Base-by-base conservation (phyloP, 1,140 invertebrate species). In the Pseudoatta argentina region DNA sequence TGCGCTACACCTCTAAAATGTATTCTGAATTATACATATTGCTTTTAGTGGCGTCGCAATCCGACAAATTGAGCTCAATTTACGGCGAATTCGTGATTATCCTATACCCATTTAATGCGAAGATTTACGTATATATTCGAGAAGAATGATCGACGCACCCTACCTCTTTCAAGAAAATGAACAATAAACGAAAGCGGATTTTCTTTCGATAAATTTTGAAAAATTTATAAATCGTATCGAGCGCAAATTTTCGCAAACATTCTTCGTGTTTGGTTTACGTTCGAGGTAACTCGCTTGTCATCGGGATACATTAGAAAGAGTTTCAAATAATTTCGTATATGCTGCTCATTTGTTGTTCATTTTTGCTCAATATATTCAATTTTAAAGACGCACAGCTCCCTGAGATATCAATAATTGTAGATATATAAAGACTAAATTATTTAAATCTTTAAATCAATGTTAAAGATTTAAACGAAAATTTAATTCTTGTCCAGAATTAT, bases 11-110 rank as follows among this genome's bases (percentile, higher is more conserved):
- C 24, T 73, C 57, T 73, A 83, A 83, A 83, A 61, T 1, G 18
- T 27, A 69, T 66, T 73, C 39, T 24, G 55, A 51, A 83, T 81
- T 71, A 44, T 44, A 57, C 51, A 48, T 83, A 83, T 83, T 83
- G 79, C 79, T 82, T 72, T 59, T 51, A 63, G 10, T 21, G 69
- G n/a, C 24, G 55, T 21, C 30, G 72, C 69, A 21, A 21, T 61
- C n/a, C 39, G 39, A 63, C 53, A 73, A 24, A 75, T 83, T 83
- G 79, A 83, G 79, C 79, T 83, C 34, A 24, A 72, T 61, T 82
- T 73, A 39, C 48, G n/a, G 1, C 18, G 24, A 73, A 61, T 82
- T 82, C 18, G 34, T 30, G 73, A 6, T 44, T 44, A 77, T 4
- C 55, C 69, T 83, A 66, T 16, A 48, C 51, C 51, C 51, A 81